A percentile compares a stretch with the other conserved stretches of the same genome.
These are phyloP conservation scores for Manis crassicaudata DNA, from an alignment of 2,797 vertebrate genomes.

Conservation along the genomic window DNA sequence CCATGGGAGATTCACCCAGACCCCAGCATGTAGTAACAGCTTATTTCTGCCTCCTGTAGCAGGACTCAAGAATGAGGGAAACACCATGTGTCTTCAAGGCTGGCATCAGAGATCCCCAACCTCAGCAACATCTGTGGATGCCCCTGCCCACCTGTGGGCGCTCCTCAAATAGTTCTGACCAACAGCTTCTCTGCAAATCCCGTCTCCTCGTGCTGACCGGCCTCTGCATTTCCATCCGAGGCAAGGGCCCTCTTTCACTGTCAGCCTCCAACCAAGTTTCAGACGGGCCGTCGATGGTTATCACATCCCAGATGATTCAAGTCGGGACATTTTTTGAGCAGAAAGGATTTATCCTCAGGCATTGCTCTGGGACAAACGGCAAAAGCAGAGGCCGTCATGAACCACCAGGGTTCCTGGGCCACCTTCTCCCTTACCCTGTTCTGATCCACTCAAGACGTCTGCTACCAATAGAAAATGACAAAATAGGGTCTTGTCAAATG, in stretches of 20 bases:
- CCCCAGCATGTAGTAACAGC: too few relatives aligned
- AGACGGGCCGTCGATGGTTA: background rate
- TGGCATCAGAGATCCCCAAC: background rate
- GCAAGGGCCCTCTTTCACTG: too few relatives aligned
- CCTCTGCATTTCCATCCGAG: background rate
- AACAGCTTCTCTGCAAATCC: background rate
- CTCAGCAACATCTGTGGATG: too few relatives aligned
- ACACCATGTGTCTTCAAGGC: background rate
- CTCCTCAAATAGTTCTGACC: background rate
- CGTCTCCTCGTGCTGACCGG: background rate
- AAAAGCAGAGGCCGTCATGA: background rate
- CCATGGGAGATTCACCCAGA: too few relatives aligned
- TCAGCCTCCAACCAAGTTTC: background rate
- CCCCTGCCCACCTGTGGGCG: fast-evolving
- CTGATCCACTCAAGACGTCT: background rate
- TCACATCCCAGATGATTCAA: background rate
- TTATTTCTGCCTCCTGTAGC: background rate
- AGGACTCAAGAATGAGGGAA: background rate
- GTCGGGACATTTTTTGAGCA: too few relatives aligned
- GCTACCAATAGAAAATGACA: background rate
- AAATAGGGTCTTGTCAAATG: background rate
- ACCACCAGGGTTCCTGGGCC: background rate
- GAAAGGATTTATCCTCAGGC: too few relatives aligned
- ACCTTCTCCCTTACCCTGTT: too few relatives aligned
- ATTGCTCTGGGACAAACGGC: background rate